Percentiles rank a stretch among this genome's conserved stretches.
Conservation (phyloP, 2,797 vertebrate genomes). For the Pagetopsis macropterus region DNA sequence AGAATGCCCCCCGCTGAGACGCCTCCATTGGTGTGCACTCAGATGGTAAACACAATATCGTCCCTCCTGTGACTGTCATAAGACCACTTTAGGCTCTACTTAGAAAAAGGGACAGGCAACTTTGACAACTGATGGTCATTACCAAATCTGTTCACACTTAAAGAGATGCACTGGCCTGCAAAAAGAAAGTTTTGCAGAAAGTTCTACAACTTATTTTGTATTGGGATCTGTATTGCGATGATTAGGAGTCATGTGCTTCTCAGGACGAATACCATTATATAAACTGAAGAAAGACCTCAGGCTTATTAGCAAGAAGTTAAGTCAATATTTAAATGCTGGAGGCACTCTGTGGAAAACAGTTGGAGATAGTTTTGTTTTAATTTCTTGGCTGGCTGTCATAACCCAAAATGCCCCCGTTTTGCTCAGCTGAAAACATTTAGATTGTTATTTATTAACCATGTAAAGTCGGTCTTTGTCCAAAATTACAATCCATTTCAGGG, state of each 20-base stretch:
- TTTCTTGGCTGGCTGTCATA: not conserved
- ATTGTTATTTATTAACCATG: not conserved
- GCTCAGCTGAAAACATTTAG: not conserved
- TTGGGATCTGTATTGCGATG: constrained; percentile 13
- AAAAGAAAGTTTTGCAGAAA: not conserved
- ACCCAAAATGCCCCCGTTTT: not conserved
- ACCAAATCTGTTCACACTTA: not conserved
- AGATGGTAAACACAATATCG: constrained; percentile 40
- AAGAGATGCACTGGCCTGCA: not conserved
- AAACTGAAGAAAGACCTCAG: constrained; percentile 17
- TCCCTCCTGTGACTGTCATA: constrained; percentile 26
- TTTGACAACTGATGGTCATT: constrained; percentile 32
- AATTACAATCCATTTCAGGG: not conserved
- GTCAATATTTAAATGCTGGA: not conserved
- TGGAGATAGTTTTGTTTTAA: not conserved
- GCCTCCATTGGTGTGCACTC: constrained; percentile 58
- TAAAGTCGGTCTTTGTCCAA: not conserved
- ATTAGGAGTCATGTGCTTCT: constrained; percentile 6
- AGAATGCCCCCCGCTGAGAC: constrained; percentile 63
- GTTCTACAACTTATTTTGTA: constrained; percentile 10
- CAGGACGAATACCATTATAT: constrained; percentile 19
- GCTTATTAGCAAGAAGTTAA: not conserved
- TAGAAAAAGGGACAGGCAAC: not conserved
- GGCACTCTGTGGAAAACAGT: not conserved
- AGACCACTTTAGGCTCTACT: constrained; percentile 10